Conservation (phyloP, 2,113 vertebrate species). For the Emydocephalus ijimae region DNA sequence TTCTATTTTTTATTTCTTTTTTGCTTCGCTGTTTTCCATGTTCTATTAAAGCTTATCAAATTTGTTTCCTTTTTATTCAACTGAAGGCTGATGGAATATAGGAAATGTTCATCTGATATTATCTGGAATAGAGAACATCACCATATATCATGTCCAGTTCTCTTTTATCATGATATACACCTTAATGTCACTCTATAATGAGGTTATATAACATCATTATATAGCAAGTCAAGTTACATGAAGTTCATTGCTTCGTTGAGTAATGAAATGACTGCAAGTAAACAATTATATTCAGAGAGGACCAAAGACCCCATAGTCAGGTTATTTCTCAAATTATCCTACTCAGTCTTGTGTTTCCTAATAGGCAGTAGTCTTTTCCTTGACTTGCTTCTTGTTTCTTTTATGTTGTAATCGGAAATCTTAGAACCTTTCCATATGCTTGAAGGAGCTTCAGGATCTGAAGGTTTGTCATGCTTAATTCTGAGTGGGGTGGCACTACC, state of each 20-base stretch:
- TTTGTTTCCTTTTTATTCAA: background rate
- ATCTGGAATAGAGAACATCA: background rate
- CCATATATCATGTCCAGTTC: background rate
- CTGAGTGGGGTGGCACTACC: background rate
- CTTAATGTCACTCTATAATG: background rate
- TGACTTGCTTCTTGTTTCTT: background rate
- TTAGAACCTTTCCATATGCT: no score
- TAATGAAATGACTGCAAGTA: background rate
- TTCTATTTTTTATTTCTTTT: background rate
- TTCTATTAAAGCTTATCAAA: background rate
- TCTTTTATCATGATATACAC: background rate
- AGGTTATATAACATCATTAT: background rate
- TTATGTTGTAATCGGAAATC: background rate
- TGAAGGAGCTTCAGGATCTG: no score
- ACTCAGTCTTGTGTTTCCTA: background rate
- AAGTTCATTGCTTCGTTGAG: background rate
- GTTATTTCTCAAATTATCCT: background rate
- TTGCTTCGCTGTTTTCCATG: background rate
- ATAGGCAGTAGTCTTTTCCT: background rate
- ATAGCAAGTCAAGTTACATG: background rate
- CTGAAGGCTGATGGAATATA: background rate
- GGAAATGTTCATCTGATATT: background rate
- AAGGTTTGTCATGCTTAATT: background rate
- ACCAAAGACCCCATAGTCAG: background rate
- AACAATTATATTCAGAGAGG: background rate